Percentiles rank a stretch among this genome's conserved stretches.
Conservation (phyloP, 30 jellyfish, hydroid and myxozoan genomes). For the Aurelia aurita complex sp. Pacific region DNA sequence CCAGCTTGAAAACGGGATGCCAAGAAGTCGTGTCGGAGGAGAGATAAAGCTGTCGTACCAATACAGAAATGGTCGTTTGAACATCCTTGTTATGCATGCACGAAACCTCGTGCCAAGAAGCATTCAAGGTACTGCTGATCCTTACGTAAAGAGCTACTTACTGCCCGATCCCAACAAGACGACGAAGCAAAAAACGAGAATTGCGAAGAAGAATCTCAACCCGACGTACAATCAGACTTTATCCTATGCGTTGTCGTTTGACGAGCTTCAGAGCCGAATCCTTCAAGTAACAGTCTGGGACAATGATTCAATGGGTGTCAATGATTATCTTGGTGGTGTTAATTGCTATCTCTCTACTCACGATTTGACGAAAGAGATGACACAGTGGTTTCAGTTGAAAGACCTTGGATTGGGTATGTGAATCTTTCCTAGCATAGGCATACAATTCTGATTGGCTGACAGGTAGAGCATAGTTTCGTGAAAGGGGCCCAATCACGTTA, state of each 20-base stretch:
- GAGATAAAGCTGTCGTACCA: slow-evolving; percentile 74
- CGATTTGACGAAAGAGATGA: slow-evolving; percentile 59
- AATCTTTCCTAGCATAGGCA: not conserved
- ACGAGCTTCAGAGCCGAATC: slow-evolving; percentile 50
- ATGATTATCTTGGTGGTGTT: slow-evolving; percentile 88
- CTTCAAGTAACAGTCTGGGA: slow-evolving; percentile 96
- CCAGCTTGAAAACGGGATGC: slow-evolving; percentile 75
- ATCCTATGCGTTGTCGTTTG: slow-evolving; percentile 57
- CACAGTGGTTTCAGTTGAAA: slow-evolving; percentile 74
- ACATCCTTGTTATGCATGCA: slow-evolving; percentile 84
- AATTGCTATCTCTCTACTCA: slow-evolving; percentile 70
- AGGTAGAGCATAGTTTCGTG: too few relatives aligned
- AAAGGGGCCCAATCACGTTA: too few relatives aligned
- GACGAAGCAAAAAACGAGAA: slow-evolving; percentile 85
- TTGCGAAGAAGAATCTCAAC: slow-evolving; percentile 74
- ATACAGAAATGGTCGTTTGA: slow-evolving; percentile 49
- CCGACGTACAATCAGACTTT: slow-evolving; percentile 93
- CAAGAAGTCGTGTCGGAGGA: slow-evolving; percentile 93
- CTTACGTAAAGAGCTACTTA: slow-evolving; percentile 84
- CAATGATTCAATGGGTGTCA: slow-evolving; percentile 68
- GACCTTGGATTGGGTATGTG: slow-evolving; percentile 70
- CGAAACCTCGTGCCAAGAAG: slow-evolving; percentile 73
- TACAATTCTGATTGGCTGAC: too few relatives aligned
- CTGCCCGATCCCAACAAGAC: slow-evolving; percentile 84
- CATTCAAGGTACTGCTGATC: slow-evolving; percentile 84